Evolutionary conservation across 2,888 invertebrate species (phyloP).

Genomic region (Drosophila pseudotalamancana): DNA sequence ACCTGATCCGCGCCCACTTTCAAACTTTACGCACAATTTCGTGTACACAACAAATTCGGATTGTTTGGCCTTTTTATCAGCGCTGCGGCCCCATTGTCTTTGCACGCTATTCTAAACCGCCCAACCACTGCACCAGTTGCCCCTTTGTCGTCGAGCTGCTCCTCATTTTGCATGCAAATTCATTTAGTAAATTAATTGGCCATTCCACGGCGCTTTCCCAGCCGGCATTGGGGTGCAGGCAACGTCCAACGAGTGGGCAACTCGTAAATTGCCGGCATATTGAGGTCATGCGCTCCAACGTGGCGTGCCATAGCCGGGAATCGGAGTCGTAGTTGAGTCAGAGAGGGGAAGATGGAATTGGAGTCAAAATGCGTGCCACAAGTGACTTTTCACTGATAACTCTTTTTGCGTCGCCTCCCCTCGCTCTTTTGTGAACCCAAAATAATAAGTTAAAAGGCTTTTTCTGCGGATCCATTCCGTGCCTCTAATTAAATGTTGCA

Average conservation of each 20-base stretch:
- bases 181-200: slow-evolving; percentile 78
- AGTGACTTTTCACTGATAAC: slow-evolving; percentile 6
- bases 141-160: neutral
- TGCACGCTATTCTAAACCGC: slow-evolving; percentile 12
- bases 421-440: no score
- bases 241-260: slow-evolving; percentile 20
- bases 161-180: slow-evolving; percentile 76
- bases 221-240: slow-evolving; percentile 1
- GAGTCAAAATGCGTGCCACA: slow-evolving; percentile 36
- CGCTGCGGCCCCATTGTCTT: slow-evolving; percentile 11
- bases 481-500: no score
- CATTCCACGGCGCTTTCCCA: slow-evolving; percentile 62
- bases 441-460: no score
- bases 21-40: slow-evolving; percentile 64
- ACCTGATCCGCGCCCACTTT: slow-evolving; percentile 19
- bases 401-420: neutral
- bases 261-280: slow-evolving; percentile 59
- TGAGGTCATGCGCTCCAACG: slow-evolving; percentile 71
- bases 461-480: no score
- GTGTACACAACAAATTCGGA: slow-evolving; percentile 51
- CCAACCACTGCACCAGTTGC: neutral
- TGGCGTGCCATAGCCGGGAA: slow-evolving; percentile 44
- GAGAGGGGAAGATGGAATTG: slow-evolving; percentile 19
- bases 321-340: slow-evolving; percentile 3
- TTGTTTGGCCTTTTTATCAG: slow-evolving; percentile 20